Percentiles rank a stretch among this genome's conserved stretches.
Conservation (phyloP, 1,140 invertebrate species). For the Ephestia elutella region DNA sequence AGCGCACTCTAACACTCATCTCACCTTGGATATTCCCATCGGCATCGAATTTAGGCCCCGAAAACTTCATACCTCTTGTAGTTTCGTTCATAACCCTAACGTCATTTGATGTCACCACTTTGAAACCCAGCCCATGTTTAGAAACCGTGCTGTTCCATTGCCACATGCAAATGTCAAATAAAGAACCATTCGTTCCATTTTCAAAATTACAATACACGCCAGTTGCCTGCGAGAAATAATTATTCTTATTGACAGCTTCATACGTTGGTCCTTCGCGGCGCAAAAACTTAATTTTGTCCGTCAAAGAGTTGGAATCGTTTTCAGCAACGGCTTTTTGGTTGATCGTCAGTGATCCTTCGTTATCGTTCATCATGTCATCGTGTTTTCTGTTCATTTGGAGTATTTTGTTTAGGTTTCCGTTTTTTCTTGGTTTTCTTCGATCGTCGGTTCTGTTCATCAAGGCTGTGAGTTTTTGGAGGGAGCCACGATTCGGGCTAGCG, state of each 20-base stretch:
- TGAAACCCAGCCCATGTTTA: constrained; percentile 53
- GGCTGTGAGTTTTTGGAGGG: constrained; percentile 43
- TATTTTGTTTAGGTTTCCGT: constrained; percentile 51
- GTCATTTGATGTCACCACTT: constrained; percentile 47
- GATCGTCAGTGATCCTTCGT: constrained; percentile 47
- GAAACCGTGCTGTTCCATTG: constrained; percentile 62
- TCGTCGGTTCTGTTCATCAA: constrained; percentile 55
- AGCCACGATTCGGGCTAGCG: constrained; percentile 42
- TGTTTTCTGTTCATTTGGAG: constrained; percentile 37
- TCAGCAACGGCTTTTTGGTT: constrained; percentile 39
- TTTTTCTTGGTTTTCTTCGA: constrained; percentile 28
- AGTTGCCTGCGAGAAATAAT: constrained; percentile 52
- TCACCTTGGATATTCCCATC: constrained; percentile 63
- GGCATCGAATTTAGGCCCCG: constrained; percentile 60
- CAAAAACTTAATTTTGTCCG: constrained; percentile 46
- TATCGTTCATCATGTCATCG: constrained; percentile 63
- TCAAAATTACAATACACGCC: constrained; percentile 68
- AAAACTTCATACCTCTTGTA: constrained; percentile 44
- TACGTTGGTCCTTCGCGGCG: constrained; percentile 36
- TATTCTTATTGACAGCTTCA: constrained; percentile 41
- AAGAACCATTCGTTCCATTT: constrained; percentile 26
- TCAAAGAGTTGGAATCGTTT: constrained; percentile 43
- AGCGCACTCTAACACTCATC: constrained; percentile 16
- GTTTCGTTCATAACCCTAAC: constrained; percentile 46
- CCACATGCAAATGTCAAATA: constrained; percentile 61